These are phyloP conservation scores for Mandrillus leucophaeus DNA, from an alignment of 2,113 vertebrate species.

Conservation along the genomic window DNA sequence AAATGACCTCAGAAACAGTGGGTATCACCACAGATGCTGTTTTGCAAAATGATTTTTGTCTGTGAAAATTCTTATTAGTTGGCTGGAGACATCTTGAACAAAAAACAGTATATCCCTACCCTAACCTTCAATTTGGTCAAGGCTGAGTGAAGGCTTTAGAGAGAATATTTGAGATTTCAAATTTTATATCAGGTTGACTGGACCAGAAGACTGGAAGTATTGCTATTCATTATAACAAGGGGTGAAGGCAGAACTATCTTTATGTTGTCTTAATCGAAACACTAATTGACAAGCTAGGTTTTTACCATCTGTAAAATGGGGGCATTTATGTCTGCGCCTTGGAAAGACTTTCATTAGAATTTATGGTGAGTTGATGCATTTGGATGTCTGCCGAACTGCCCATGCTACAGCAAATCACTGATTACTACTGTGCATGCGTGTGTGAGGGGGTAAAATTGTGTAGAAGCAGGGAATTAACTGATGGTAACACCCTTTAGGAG, in stretches of 20 bases:
- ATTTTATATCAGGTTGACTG: background rate
- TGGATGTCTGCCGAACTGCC: background rate
- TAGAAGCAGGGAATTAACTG: background rate
- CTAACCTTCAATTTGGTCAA: background rate
- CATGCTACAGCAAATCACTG: background rate
- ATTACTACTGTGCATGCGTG: background rate
- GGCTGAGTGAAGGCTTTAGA: background rate
- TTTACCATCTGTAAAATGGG: background rate
- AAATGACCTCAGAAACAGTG: background rate
- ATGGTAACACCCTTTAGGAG: background rate
- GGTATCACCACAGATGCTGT: background rate
- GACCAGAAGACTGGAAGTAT: background rate
- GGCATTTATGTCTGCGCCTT: background rate
- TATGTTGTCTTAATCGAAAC: constrained; percentile 23
- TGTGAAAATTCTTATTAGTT: background rate
- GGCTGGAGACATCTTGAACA: background rate
- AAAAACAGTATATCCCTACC: background rate
- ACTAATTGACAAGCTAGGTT: background rate
- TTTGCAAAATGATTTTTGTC: background rate
- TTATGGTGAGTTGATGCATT: background rate
- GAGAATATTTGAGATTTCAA: background rate
- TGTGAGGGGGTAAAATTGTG: background rate
- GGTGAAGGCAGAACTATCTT: background rate
- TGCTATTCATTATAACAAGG: background rate
- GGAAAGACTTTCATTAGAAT: background rate